Evolutionary conservation across 2,113 vertebrate genomes (phyloP), one percentile per base, ranked within the genome.

Genomic region (Chamaetylas fuelleborni): DNA sequence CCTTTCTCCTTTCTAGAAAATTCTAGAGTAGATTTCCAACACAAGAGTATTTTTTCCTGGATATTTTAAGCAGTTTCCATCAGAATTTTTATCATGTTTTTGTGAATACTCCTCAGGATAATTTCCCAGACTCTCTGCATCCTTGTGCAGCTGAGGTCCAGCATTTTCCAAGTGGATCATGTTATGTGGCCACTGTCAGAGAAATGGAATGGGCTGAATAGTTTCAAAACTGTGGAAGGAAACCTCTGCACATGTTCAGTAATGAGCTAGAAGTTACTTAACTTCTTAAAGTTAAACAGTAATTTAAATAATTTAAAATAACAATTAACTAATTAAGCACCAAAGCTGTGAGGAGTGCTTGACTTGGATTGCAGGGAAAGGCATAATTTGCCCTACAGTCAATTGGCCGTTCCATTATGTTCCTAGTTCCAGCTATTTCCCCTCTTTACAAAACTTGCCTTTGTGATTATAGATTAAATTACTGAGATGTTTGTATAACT

Each of bases 41-140:
- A 54, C 0, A 0, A 0, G 3, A 11, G 2, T 26, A 17, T 26
- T 60, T 83, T 81, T 67, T 72, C 31, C 28, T 2, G 1, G 3
- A 1, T 54, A 60, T 81, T 79, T 85, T 48, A 88, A 79, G 19
- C 15, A 33, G 12, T 54, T 47, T 11, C 12, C 11, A 29, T 53
- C 33, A n/a, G 29, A 67, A 74, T 18, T 11, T 70, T 58, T 51
- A 45, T 40, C 7, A 19, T 19, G 5, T 40, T 69, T 66, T 31
- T 61, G 9, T 70, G 26, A 66, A 33, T 22, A 50, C 5, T 51
- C 15, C 29, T 71, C 57, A 58, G n/a, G 56, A 22, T 77, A 48
- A 56, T 54, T 84, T 36, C 47, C 29, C 8, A 78, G 38, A 40
- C 25, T 62, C 36, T 57, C 43, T 80, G 34, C 38, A 82, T 28